Evolutionary conservation across 2,113 vertebrate genomes (phyloP).

Genomic region (Brachyistius frenatus): DNA sequence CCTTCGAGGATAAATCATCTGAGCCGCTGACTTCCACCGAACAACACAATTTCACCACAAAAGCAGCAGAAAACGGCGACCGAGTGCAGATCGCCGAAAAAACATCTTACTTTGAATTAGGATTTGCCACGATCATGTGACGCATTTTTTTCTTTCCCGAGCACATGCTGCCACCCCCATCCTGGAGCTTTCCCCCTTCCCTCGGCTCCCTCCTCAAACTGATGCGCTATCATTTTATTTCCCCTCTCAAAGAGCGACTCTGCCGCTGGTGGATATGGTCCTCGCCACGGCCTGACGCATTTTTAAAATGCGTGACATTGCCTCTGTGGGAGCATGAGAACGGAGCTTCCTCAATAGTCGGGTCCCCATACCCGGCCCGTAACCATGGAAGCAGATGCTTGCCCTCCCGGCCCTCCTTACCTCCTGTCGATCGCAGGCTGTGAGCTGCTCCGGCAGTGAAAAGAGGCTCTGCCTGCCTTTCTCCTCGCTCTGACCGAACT

Average conservation of each 20-base stretch:
- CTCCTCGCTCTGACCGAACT: conserved; percentile 94
- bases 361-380: conserved; percentile 97
- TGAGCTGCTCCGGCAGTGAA: conserved; percentile 90
- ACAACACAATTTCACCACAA: conserved; percentile 52
- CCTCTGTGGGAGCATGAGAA: conserved; percentile 97
- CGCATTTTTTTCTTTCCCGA: conserved; percentile 77
- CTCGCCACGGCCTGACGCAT: conserved; percentile 86
- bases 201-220: conserved; percentile 80
- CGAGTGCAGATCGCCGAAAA: neutral
- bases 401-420: conserved; percentile 95
- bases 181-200: conserved; percentile 45
- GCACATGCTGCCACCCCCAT: conserved; percentile 68
- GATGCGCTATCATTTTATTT: conserved; percentile 92
- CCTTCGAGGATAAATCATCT: conserved; percentile 81
- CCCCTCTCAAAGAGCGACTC: conserved; percentile 88
- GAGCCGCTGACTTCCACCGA: conserved; percentile 51
- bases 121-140: conserved; percentile 93
- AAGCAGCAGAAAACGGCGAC: conserved; percentile 27
- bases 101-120: conserved; percentile 81
- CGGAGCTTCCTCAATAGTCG: conserved; percentile 92
- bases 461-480: conserved; percentile 92
- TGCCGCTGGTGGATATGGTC: conserved; percentile 86
- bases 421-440: conserved; percentile 96
- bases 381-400: conserved; percentile 99
- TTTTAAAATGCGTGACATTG: conserved; percentile 94